Evolutionary conservation across 2,888 invertebrate genomes (phyloP), one percentile per base, ranked within the genome.

Genomic region (Strigamia transsilvanica): DNA sequence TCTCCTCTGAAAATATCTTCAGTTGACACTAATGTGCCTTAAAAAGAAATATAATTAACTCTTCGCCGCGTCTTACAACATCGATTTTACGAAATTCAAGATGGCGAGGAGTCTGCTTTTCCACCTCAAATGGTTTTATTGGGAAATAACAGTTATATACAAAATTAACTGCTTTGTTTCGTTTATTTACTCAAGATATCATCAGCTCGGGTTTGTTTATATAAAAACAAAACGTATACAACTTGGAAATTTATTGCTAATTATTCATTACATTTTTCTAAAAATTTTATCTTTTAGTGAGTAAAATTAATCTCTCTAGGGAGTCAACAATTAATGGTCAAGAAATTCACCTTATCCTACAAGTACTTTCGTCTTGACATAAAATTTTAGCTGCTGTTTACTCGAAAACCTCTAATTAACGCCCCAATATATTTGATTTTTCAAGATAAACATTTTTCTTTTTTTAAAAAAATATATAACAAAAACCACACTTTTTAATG

Each of bases 251-350:
- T 61, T 23, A 61, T 23, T 10, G 61, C 61, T 61, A 61, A 61
- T 61, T 61, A 61, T 23, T 61, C 61, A 61, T 18, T 61, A 41
- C 56, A 56, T n/a, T 56, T 56, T 56, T 42, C n/a, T 42, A 42
- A 27, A 27, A 27, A 27, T 27, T 42, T 12, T 61, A 15, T 23
- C n/a, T 18, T 23, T n/a, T 18, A 21, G 21, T 18, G 61, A 61
- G 21, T 56, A 23, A 18, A 61, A 21, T 61, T 61, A 6, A 61
- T 61, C 61, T 61, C 61, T 23, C 18, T 7, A 18, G 61, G 5
- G 61, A n/a, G 9, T 7, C 18, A 15, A 61, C 61, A 18, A 61
- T 61, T 61, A 61, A 61, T 61, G 61, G 61, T 61, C 61, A 61
- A 61, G 21, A 61, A 61, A 61, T 61, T 23, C 56, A 56, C 56